Conservation (phyloP, 1,140 invertebrate species). For the Aphelenchoides besseyi region DNA sequence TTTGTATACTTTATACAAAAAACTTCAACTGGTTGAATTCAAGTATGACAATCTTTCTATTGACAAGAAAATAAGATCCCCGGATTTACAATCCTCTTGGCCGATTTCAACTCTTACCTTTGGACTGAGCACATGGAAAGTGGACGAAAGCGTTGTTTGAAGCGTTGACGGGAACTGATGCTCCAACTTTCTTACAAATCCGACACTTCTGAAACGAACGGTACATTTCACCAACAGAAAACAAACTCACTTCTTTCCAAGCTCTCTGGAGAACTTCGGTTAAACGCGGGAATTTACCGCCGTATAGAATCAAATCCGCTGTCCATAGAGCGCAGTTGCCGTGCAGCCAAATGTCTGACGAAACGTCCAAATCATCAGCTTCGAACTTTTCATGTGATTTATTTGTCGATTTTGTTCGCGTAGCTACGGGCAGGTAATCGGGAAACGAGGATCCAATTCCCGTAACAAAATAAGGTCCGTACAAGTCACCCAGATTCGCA, state of each 20-base stretch:
- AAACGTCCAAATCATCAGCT: slow-evolving; percentile 3
- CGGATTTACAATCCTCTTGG: too few species aligned
- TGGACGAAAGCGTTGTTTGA: slow-evolving; percentile 26
- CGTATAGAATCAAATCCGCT: slow-evolving; percentile 7
- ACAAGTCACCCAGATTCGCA: slow-evolving; percentile 8
- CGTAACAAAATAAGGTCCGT: slow-evolving; percentile 22
- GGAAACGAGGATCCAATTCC: slow-evolving; percentile 5
- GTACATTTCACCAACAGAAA: not conserved
- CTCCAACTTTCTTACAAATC: slow-evolving; percentile 13
- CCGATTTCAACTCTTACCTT: slow-evolving; percentile 10
- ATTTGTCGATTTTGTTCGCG: not conserved
- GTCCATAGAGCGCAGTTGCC: slow-evolving; percentile 19
- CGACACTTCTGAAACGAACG: slow-evolving; percentile 24
- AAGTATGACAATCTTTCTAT: too few species aligned
- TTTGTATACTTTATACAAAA: not conserved
- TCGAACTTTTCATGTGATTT: not conserved
- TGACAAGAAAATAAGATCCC: too few species aligned
- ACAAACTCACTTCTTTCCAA: slow-evolving; percentile 20
- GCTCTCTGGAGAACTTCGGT: not conserved
- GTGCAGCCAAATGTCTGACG: slow-evolving; percentile 22
- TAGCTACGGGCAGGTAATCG: slow-evolving; percentile 12
- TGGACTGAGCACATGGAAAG: slow-evolving; percentile 18
- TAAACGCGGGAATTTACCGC: slow-evolving; percentile 21
- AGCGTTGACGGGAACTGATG: slow-evolving; percentile 16
- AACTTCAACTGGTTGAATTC: not conserved